Base-by-base conservation (phyloP, 2,888 invertebrate genomes). In the Andricus quercusramuli region DNA sequence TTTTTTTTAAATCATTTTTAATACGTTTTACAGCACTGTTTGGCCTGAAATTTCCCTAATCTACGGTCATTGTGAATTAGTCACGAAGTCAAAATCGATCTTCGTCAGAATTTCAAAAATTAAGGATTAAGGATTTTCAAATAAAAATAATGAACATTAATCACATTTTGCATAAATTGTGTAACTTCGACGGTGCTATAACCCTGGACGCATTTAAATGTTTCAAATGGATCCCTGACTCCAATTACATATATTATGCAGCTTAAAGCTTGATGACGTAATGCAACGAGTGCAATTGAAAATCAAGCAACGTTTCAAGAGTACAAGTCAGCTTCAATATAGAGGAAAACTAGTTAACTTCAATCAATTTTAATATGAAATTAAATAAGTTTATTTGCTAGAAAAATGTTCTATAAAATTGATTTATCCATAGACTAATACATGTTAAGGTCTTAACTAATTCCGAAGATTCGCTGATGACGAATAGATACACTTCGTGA, bases 211-310 rank as follows among this genome's bases (percentile, higher is more conserved):
- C n/a, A 78, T 65, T 44, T 47, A 41, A 44, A 41, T 77, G 37
- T 66, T 56, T 44, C 0, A 65, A 67, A 56, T 51, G 32, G 37
- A 56, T 67, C 64, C 76, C 44, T 37, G 47, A n/a, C 47, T 67
- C 78, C 78, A 80, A 80, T 80, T 80, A 67, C 64, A 56, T 68
- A 64, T 78, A 80, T 80, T 78, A 80, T 68, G 68, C 64, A 70
- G 78, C 68, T 59, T 59, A 67, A 66, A 78, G 62, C 62, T n/a
- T 22, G 37, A 17, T 80, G 80, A 78, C 78, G 80, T 77, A 68
- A 80, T 78, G 62, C 70, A 22, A 64, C 56, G 17, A 67, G 41
- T 67, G 67, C 67, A 44, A 67, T 67, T 67, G 67, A 67, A 68
- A 68, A 68, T 68, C 68, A 68, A 68, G 25, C 44, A 44, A 47